phyloP scores from a whole-genome alignment of 2,888 invertebrate genomes.

The Tachina lurida region DNA sequence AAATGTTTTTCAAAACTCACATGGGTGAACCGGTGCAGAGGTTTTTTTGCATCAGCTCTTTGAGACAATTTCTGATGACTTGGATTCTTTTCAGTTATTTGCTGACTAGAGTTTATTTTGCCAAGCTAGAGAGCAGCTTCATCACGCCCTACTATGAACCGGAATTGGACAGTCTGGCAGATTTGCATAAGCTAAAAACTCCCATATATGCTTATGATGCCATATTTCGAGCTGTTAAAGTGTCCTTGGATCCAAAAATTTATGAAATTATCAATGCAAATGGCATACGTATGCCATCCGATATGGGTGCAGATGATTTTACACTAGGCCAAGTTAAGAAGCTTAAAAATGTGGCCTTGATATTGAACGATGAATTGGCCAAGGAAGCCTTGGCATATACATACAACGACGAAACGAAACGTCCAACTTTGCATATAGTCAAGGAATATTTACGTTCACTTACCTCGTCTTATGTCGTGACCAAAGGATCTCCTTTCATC shows the following conservation, averaged over 20 bases:
- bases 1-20: conserved; percentile 77
- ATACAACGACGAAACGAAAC: conserved; percentile 75
- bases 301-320: conserved; percentile 44
- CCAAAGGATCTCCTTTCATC: conserved; percentile 77
- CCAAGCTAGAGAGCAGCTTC: conserved; percentile 80
- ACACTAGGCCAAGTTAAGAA: conserved; percentile 46
- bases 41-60: conserved; percentile 75
- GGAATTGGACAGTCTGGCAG: conserved; percentile 77
- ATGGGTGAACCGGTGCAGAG: conserved; percentile 77
- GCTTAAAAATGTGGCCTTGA: conserved; percentile 72
- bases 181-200: conserved; percentile 69
- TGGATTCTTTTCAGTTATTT: conserved; percentile 81
- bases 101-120: conserved; percentile 78
- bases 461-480: conserved; percentile 76
- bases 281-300: conserved; percentile 68
- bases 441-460: conserved; percentile 78
- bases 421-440: conserved; percentile 79
- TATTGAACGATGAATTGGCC: conserved; percentile 77
- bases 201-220: conserved; percentile 74
- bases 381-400: conserved; percentile 77
- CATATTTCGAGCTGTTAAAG: conserved; percentile 71
- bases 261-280: conserved; percentile 67
- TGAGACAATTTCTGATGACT: conserved; percentile 77
- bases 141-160: conserved; percentile 77
- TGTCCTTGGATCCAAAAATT: conserved; percentile 68